Evolutionary conservation across 2,113 vertebrate species (phyloP).

Genomic region (Serinus canaria): DNA sequence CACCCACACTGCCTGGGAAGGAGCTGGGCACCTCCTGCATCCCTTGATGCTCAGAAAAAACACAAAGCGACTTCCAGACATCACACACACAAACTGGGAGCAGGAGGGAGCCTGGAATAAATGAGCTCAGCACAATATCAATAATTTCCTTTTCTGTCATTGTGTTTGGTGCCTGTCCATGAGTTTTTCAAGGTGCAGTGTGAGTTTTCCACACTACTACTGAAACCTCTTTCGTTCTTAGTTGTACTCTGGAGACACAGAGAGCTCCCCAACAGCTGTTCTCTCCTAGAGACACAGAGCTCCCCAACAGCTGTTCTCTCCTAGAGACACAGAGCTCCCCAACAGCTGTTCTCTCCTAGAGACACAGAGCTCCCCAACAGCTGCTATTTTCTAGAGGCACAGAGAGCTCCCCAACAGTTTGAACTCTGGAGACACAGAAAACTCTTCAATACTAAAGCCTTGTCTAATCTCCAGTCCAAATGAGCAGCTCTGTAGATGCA

Average conservation of each 20-base stretch:
- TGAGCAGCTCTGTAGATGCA: background rate
- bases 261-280: background rate
- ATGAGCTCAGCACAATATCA: rapidly evolving
- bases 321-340: no score
- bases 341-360: background rate
- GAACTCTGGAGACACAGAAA: background rate
- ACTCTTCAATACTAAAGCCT: background rate
- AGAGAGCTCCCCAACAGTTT: no score
- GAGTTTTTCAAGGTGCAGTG: background rate
- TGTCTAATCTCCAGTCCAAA: background rate
- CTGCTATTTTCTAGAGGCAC: no score
- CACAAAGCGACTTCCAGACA: rapidly evolving
- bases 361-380: background rate
- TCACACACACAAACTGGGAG: background rate
- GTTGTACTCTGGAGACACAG: background rate
- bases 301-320: no score
- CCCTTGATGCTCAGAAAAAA: background rate
- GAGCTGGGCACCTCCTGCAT: background rate
- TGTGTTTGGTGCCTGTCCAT: rapidly evolving
- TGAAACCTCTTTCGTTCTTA: background rate
- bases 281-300: background rate
- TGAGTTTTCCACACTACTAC: rapidly evolving
- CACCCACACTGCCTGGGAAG: background rate
- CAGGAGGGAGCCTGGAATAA: rapidly evolving
- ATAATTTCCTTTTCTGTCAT: background rate